Evolutionary conservation across 2,888 invertebrate genomes (phyloP), one percentile per base, ranked within the genome.

Genomic region (Cataglyphis albicans): DNA sequence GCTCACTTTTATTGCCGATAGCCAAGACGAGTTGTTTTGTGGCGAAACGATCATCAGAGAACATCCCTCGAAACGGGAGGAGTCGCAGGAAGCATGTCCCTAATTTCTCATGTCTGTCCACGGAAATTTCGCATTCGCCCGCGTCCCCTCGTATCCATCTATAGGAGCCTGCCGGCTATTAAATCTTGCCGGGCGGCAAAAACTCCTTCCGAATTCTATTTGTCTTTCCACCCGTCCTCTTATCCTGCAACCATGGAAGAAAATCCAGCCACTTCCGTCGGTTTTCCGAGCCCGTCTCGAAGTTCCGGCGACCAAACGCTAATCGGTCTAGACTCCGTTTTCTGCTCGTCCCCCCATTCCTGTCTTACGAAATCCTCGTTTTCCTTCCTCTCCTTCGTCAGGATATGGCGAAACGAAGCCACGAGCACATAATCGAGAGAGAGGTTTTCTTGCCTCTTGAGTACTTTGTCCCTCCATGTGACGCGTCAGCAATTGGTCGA

Each of bases 121-220:
- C 80, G 63, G 83, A 81, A 70, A 74, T 84, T 83, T 84, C 84
- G 82, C 82, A 83, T 84, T 84, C 82, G 61, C 44, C 52, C 80
- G 70, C 70, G 52, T 32, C 32, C 59, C 80, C 57, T 64, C 52
- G 64, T 70, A 32, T 57, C 64, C 70, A 68, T 67, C 68, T 35
- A 35, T 35, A 65, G 48, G 80, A 89, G 84, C 90, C 89, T 87
- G 90, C 88, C 89, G 89, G 89, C 93, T 93, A 93, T 93, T 93
- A 92, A 93, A 93, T 93, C 92, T 91, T 82, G 86, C 89, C 89
- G 87, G 86, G 84, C 88, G 88, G 87, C 87, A 92, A 92, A 93
- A 92, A 92, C 88, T 92, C 91, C 89, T 92, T 92, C 91, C 91
- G 93, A 93, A 93, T 93, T 93, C 93, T 93, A 93, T 93, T 93